Evolutionary conservation across 2,888 invertebrate genomes (phyloP).

Genomic region (Orthosia cruda): DNA sequence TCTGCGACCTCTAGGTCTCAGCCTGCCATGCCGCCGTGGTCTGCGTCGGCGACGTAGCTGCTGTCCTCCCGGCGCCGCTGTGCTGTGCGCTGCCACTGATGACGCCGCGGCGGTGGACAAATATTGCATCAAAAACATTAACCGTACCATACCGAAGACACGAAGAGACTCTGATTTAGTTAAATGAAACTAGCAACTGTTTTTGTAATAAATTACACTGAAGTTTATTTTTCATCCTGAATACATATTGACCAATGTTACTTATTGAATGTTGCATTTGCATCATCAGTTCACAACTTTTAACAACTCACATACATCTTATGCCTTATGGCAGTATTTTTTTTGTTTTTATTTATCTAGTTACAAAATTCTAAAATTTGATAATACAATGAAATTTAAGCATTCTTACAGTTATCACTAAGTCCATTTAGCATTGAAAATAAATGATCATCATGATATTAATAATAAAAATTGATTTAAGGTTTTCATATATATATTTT

Average conservation of each 20-base stretch:
- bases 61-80: too few relatives aligned
- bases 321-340: conserved; percentile 83
- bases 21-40: too few relatives aligned
- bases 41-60: too few relatives aligned
- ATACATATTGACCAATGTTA: conserved; percentile 89
- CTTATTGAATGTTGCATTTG: conserved; percentile 80
- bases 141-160: too few relatives aligned
- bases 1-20: too few relatives aligned
- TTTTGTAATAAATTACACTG: conserved; percentile 91
- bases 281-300: conserved; percentile 87
- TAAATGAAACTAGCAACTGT: conserved; percentile 72
- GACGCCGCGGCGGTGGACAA: background rate
- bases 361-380: conserved; percentile 89
- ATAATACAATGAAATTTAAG: conserved; percentile 90
- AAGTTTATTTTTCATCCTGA: conserved; percentile 91
- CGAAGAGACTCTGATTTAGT: background rate
- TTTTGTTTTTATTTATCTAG: conserved; percentile 83
- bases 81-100: too few relatives aligned
- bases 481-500: conserved; percentile 83
- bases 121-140: background rate
- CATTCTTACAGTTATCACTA: conserved; percentile 90
- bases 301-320: conserved; percentile 89
- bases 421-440: conserved; percentile 90
- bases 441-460: conserved; percentile 89
- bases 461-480: conserved; percentile 90